Evolutionary conservation across 1,140 invertebrate genomes (phyloP), one percentile per base, ranked within the genome.

Genomic region (Caenorhabditis brenneri): DNA sequence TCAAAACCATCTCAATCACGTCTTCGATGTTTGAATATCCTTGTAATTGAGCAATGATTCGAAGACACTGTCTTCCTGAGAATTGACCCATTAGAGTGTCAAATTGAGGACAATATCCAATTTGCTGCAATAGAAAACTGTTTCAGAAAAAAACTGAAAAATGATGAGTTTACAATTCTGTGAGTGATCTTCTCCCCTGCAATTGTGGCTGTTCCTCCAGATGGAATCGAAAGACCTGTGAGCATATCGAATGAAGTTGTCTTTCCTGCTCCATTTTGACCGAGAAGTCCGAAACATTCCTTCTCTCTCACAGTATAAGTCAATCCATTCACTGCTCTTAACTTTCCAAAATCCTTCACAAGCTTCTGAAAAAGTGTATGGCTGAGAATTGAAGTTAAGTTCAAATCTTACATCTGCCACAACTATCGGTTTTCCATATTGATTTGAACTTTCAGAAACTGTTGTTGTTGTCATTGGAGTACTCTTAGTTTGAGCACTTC

Each of bases 41-140:
- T 5, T 91, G 88, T 3, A 93, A 92, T n/a, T 93, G 91, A 19
- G 80, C 88, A 82, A 93, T 92, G 83, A 93, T 88, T 19, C 90
- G 19, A 46, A 79, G 24, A n/a, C n/a, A n/a, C 87, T 93, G 92
- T 87, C 91, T 88, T 2, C 90, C 90, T 12, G 91, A 92, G 2
- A 93, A 86, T n/a, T 92, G 89, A 36, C 91, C 91, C 55, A 92
- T 87, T 16, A 93, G 87, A 9, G 10, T 92, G 1, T 49, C 89
- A 88, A 94, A 94, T 91, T 95, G 95, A 19, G 95, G 95, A 91
- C 95, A 95, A 88, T 96, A 95, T n/a, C 95, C 94, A 85, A 95
- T 91, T 9, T 48, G 42, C 80, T 85, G 81, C 29, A 81, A 81
- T 39, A 3, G 16, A 29, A 42, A 39, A 42, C n/a, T n/a, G n/a